Base-by-base conservation (phyloP, 1,140 invertebrate genomes). In the Leptopilina boulardi region DNA sequence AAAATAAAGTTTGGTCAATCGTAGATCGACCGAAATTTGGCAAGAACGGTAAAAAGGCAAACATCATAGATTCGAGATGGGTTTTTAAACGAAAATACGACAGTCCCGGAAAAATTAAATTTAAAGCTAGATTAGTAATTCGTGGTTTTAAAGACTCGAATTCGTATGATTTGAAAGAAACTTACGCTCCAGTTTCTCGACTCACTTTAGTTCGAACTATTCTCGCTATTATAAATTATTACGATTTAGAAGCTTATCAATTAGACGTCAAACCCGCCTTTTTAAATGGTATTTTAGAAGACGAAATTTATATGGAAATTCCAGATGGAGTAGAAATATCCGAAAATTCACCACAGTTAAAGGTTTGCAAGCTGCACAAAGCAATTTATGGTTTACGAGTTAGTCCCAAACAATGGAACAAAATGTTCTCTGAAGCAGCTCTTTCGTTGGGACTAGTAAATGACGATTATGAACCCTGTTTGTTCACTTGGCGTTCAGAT, bases 271-370 rank as follows among this genome's bases (percentile, higher is more conserved):
- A 81, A 66, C 90, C 85, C 9, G 87, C 88, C 3, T 91, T 87
- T 76, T 71, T 90, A 0, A 78, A 89, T 56, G 85, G 86, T 5
- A 71, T 72, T 19, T 26, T 90, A 9, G 74, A 90, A 41, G 85
- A 86, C 78, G 87, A 91, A 18, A 87, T 92, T 5, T 91, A 87
- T 73, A 91, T 92, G 89, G 81, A 85, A 75, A 86, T 85, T 71
- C 88, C 88, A 3, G 77, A 85, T 13, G 86, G 81, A 30, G 75
- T 78, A 42, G 34, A 77, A 74, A 26, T 75, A 41, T 74, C 73
- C n/a, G 66, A 77, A 8, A 44, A 72, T 59, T 13, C 19, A 11
- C 19, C 18, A 71, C 47, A 56, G 19, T 41, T 13, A 0, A 78
- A 80, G 54, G 84, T 85, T 3, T 83, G 79, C 70, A 74, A 78